Evolutionary conservation across 1,140 invertebrate genomes (phyloP).

Genomic region (Magallana gigas): DNA sequence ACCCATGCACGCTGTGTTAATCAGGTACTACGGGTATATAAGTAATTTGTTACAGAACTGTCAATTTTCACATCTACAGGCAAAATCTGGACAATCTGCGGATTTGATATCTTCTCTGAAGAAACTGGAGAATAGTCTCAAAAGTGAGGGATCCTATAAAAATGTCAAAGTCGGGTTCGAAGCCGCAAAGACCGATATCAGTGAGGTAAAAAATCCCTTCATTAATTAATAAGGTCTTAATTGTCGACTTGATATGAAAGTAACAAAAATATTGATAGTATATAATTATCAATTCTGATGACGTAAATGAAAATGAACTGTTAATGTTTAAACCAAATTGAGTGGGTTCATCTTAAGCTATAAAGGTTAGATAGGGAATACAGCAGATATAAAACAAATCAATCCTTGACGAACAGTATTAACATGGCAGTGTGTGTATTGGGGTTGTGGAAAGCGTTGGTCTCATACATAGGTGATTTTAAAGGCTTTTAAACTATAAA

Average conservation of each 20-base stretch:
- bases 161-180: conserved; percentile 54
- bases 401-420: neutral
- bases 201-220: conserved; percentile 13
- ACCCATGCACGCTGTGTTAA: neutral
- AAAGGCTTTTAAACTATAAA: conserved; percentile 13
- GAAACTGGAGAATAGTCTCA: conserved; percentile 43
- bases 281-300: no score
- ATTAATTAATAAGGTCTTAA: neutral
- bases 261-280: no score
- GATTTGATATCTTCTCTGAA: conserved; percentile 38
- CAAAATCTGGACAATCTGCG: conserved; percentile 10
- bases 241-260: no score
- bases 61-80: conserved; percentile 3
- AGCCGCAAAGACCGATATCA: conserved; percentile 38
- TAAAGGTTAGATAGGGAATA: no score
- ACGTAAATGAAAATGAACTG: no score
- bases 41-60: no score
- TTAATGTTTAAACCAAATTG: no score
- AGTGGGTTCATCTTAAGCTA: no score
- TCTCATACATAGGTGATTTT: neutral
- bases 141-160: conserved; percentile 53
- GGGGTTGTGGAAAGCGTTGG: neutral
- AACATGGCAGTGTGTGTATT: neutral
- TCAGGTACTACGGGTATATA: neutral
- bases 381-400: no score